Evolutionary conservation across 2,797 vertebrate genomes (phyloP), one percentile per base, ranked within the genome.

Genomic region (Fundulus diaphanus): DNA sequence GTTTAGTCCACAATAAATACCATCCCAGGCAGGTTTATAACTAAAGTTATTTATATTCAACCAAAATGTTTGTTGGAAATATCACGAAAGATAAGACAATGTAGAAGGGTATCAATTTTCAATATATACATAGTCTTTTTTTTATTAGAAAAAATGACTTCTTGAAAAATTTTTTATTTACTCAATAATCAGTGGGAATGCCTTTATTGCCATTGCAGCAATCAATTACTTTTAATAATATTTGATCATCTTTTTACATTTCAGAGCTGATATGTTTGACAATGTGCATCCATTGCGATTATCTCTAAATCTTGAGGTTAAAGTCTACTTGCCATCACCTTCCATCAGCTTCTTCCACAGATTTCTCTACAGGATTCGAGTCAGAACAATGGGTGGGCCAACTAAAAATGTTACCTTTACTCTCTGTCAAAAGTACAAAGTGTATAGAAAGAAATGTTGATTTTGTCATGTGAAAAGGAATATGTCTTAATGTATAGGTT

Each of bases 381-480:
- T 31, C 33, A 31, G 31, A 61, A 61, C 15, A 61, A 15, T 61
- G 31, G 7, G 0, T 1, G 1, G 7, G 16, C 31, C 15, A 61
- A 7, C 0, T 27, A 61, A 18, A 20, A 27, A 61, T 20, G 18
- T 35, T 59, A 20, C 33, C 31, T 6, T 33, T 61, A 35, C 57
- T 35, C 31, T 59, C 56, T 0, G 7, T 59, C 18, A 33, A 59
- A 59, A 59, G 29, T 48, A 18, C 29, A 59, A n/a, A n/a, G n/a
- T n/a, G n/a, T 7, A 44, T 44, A 12, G 12, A 82, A 27, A 92
- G 85, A 90, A 76, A 73, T 72, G 81, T 86, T 82, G 82, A 88
- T 86, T 86, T 85, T 87, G 56, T 73, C 81, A 68, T 89, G 84
- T 80, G 77, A 89, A 87, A 92, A 82, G 63, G 65, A 75, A 81